Conservation (phyloP, 2,888 invertebrate species). For the Spilosoma lubricipeda region DNA sequence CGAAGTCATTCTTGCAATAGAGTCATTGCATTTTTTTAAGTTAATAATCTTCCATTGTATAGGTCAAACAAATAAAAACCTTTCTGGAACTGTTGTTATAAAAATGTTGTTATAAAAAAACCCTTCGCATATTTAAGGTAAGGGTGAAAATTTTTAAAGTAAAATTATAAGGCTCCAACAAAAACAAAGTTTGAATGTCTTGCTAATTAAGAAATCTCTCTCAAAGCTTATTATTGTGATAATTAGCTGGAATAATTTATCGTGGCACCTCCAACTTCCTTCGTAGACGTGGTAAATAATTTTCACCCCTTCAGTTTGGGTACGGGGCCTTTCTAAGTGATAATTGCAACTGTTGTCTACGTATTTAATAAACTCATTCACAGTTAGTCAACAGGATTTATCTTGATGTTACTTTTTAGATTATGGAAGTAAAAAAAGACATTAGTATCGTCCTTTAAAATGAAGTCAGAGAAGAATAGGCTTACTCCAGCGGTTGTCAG, state of each 20-base stretch:
- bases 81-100: not conserved
- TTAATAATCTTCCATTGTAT: not conserved
- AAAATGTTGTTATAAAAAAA: conserved; percentile 9
- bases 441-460: not conserved
- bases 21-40: not conserved
- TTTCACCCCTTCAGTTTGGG: conserved; percentile 29
- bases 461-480: not conserved
- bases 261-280: conserved; percentile 29
- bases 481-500: no score
- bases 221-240: conserved; percentile 67
- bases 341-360: conserved; percentile 36
- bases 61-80: not conserved
- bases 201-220: conserved; percentile 55
- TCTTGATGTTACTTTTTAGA: conserved; percentile 12
- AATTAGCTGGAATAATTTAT: conserved; percentile 68
- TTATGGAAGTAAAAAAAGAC: not conserved
- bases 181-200: conserved; percentile 59
- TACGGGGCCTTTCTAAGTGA: conserved; percentile 6
- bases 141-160: conserved; percentile 23
- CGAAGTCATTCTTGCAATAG: not conserved
- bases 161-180: conserved; percentile 17
- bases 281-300: conserved; percentile 45
- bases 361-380: conserved; percentile 40
- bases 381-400: conserved; percentile 42
- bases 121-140: conserved; percentile 25